Conservation (phyloP, 2,797 vertebrate genomes). For the Mareca penelope region DNA sequence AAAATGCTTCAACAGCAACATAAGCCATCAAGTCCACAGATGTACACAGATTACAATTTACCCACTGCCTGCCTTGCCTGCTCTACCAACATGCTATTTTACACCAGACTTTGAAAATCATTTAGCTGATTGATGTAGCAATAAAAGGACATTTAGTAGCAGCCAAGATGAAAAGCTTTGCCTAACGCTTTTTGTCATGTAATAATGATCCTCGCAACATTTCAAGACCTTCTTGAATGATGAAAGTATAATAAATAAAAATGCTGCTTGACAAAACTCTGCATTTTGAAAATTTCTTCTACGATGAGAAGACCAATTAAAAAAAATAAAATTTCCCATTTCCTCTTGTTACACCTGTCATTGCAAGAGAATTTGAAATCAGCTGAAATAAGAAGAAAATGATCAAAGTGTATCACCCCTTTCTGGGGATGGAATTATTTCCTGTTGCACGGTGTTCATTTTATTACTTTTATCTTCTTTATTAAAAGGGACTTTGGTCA, state of each 20-base stretch:
- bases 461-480: neutral
- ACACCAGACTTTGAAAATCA: slow-evolving; percentile 67
- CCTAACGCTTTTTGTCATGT: slow-evolving; percentile 49
- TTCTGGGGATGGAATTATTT: neutral
- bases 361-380: neutral
- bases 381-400: neutral
- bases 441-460: neutral
- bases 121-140: slow-evolving; percentile 76
- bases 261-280: slow-evolving; percentile 17
- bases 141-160: slow-evolving; percentile 74
- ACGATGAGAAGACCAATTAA: neutral
- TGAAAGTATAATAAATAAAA: slow-evolving; percentile 26
- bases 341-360: neutral
- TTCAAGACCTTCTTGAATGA: slow-evolving; percentile 45
- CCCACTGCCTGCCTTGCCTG: slow-evolving; percentile 39
- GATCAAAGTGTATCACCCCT: accelerated
- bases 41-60: slow-evolving; percentile 69
- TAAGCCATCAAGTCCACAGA: slow-evolving; percentile 35
- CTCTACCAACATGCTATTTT: slow-evolving; percentile 54
- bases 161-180: slow-evolving; percentile 71
- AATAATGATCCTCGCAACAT: slow-evolving; percentile 54
- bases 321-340: neutral
- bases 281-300: neutral
- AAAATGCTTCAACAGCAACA: slow-evolving; percentile 37
- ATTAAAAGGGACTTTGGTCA: neutral